Percentiles rank a stretch among this genome's conserved stretches.
phyloP scores from a whole-genome alignment of 2,797 vertebrate species.

The Mustela erminea region DNA sequence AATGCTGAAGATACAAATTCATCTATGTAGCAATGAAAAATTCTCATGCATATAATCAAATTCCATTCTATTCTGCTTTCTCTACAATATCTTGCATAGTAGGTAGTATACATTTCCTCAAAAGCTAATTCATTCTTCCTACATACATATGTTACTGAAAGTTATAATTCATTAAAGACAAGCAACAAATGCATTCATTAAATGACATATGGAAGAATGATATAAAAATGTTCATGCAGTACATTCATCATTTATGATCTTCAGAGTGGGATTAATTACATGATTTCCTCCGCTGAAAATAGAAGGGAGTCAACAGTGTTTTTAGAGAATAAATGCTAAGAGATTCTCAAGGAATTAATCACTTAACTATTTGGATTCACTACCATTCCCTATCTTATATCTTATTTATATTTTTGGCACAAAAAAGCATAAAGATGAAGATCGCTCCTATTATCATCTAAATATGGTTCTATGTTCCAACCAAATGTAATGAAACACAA shows the following conservation, averaged over 20 bases:
- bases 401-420: conserved; percentile 81
- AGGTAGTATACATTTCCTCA: conserved; percentile 50
- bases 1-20: conserved; percentile 61
- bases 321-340: conserved; percentile 36
- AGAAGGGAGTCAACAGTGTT: background rate
- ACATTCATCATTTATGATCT: conserved; percentile 53
- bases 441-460: conserved; percentile 59
- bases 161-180: conserved; percentile 66
- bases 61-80: conserved; percentile 9
- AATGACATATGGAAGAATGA: conserved; percentile 53
- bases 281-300: conserved; percentile 41
- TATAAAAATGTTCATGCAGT: conserved; percentile 53
- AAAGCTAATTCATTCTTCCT: conserved; percentile 61
- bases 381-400: conserved; percentile 73
- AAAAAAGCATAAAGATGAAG: conserved; percentile 78
- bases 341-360: conserved; percentile 58
- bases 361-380: conserved; percentile 53
- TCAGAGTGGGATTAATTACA: conserved; percentile 56
- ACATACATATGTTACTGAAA: conserved; percentile 37
- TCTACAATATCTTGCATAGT: conserved; percentile 22
- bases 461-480: conserved; percentile 69
- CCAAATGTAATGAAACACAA: conserved; percentile 70
- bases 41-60: conserved; percentile 51
- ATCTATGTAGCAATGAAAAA: conserved; percentile 22
- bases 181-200: conserved; percentile 66